Evolutionary conservation across 2,888 invertebrate species (phyloP).

Genomic region (Drosophila kuntzei): DNA sequence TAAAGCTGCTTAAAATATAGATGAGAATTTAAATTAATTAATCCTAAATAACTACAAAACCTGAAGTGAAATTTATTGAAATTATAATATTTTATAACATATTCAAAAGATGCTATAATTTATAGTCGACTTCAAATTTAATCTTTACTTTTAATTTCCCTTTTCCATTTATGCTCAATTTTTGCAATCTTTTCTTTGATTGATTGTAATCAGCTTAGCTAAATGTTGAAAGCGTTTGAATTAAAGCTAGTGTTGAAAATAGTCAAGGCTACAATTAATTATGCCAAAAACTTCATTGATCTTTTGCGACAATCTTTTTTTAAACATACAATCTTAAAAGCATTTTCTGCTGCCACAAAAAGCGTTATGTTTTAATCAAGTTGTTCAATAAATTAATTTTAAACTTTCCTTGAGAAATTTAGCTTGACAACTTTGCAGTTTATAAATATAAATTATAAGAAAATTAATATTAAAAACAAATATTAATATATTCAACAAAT

Average conservation of each 20-base stretch:
- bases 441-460: neutral
- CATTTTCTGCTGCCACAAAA: neutral
- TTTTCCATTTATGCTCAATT: neutral
- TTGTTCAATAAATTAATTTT: neutral
- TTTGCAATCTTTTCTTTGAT: constrained; percentile 2
- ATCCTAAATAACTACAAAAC: neutral
- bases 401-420: neutral
- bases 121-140: neutral
- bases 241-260: constrained; percentile 5
- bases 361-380: constrained; percentile 2
- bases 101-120: neutral
- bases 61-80: neutral
- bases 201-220: constrained; percentile 9
- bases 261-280: constrained; percentile 13
- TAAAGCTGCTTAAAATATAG: neutral
- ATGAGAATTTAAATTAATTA: neutral
- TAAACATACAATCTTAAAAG: constrained; percentile 1
- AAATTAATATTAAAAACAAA: neutral
- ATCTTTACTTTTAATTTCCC: neutral
- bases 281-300: constrained; percentile 8
- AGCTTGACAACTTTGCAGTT: neutral
- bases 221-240: constrained; percentile 5
- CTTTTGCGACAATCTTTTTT: constrained; percentile 20
- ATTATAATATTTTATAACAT: neutral
- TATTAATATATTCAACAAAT: too few relatives aligned